Evolutionary conservation across 2,888 invertebrate species (phyloP).

Genomic region (Lagria hirta): DNA sequence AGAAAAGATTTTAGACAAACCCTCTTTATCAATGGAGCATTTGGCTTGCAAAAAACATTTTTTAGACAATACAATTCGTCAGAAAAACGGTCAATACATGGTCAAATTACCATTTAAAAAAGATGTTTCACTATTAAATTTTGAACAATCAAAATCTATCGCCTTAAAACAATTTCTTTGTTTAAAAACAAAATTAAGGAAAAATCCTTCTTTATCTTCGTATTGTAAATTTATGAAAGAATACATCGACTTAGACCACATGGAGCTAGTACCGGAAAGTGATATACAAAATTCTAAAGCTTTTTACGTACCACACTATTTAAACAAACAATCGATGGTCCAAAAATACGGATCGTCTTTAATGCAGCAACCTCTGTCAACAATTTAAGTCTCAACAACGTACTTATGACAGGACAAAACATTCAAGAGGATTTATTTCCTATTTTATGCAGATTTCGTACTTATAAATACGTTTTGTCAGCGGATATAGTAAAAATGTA

Average conservation of each 20-base stretch:
- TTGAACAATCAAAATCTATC: too few relatives aligned
- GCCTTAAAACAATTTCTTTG: too few relatives aligned
- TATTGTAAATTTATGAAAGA: too few relatives aligned
- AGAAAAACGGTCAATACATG: too few relatives aligned
- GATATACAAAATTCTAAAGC: not conserved
- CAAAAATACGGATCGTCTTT: conserved; percentile 2
- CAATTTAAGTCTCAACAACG: conserved; percentile 16
- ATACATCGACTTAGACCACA: not conserved
- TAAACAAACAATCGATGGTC: not conserved
- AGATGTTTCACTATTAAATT: too few relatives aligned
- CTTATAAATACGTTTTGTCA: conserved; percentile 6
- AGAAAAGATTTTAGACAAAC: not conserved
- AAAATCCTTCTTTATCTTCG: too few relatives aligned
- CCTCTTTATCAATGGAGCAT: too few relatives aligned
- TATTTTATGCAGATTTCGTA: conserved; percentile 13
- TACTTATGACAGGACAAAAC: conserved; percentile 13
- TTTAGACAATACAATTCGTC: conserved; percentile 6
- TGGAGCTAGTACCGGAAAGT: not conserved
- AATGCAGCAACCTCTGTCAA: conserved; percentile 8
- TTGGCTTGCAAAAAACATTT: too few relatives aligned
- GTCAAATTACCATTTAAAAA: too few relatives aligned
- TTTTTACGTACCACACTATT: conserved; percentile 1
- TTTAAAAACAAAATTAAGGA: too few relatives aligned
- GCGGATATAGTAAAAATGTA: conserved; percentile 22
- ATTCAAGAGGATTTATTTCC: conserved; percentile 20